Conservation (phyloP, 2,113 vertebrate genomes). For the Emydocephalus ijimae region DNA sequence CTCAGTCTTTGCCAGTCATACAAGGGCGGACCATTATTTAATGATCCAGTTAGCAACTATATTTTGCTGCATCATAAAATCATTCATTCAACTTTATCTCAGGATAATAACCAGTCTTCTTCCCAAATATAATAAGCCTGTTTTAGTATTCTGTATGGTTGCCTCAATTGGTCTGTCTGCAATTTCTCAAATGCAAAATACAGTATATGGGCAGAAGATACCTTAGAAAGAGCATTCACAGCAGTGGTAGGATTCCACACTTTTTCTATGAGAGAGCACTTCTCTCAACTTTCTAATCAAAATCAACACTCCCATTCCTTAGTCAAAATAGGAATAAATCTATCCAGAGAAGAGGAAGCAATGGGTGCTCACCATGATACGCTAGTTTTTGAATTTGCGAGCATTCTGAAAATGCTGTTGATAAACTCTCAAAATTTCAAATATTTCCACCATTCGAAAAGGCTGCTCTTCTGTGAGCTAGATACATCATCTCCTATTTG, state of each 20-base stretch:
- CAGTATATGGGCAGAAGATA: neutral
- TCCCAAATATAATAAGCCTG: neutral
- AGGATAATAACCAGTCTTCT: neutral
- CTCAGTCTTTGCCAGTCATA: neutral
- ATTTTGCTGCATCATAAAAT: neutral
- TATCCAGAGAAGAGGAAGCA: neutral
- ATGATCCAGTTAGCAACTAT: neutral
- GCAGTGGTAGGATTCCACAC: too few relatives aligned
- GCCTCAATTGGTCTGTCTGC: neutral
- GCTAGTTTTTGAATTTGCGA: neutral
- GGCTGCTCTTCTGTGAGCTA: neutral
- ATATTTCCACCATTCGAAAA: neutral
- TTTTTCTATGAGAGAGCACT: too few relatives aligned
- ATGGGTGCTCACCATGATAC: neutral
- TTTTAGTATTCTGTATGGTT: neutral
- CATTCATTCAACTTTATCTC: neutral
- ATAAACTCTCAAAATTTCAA: neutral
- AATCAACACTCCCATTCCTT: neutral
- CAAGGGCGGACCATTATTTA: neutral
- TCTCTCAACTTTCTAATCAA: neutral
- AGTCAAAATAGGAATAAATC: neutral
- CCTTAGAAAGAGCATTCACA: neutral
- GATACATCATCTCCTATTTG: neutral
- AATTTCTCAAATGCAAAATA: neutral
- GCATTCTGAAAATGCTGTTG: neutral